phyloP scores from a whole-genome alignment of 2,113 vertebrate genomes.

The Rhegmatorhina hoffmannsi region DNA sequence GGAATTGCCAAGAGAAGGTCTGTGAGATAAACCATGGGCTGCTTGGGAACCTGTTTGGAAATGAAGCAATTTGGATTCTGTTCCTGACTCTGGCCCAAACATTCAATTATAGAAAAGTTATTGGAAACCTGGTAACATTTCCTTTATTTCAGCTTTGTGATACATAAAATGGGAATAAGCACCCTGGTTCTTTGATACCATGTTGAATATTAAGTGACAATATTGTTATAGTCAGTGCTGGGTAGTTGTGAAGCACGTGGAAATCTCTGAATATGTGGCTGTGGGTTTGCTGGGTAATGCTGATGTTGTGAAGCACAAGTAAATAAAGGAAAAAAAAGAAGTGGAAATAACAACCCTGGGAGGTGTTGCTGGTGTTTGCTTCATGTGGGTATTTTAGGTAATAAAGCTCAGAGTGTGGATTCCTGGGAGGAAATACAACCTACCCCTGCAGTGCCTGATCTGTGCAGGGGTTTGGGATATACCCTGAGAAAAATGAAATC shows the following conservation, averaged over 20 bases:
- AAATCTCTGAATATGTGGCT: neutral
- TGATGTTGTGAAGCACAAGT: neutral
- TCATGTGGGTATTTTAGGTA: neutral
- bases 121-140: conserved; percentile 26
- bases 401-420: neutral
- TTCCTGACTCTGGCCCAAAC: neutral
- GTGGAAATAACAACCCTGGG: neutral
- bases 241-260: neutral
- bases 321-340: conserved; percentile 13
- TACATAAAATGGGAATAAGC: neutral
- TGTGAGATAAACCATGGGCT: neutral
- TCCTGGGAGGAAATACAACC: neutral
- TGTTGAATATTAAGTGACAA: conserved; percentile 1
- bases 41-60: neutral
- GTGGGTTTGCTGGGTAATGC: neutral
- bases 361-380: neutral
- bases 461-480: neutral
- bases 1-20: neutral
- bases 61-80: conserved; percentile 26
- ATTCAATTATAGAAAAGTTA: conserved; percentile 37
- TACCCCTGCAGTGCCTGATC: neutral
- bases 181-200: neutral
- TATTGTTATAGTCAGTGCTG: neutral
- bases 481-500: neutral
- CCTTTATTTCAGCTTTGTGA: neutral